phyloP scores from a whole-genome alignment of 2,797 vertebrate genomes.

The Echiichthys vipera region DNA sequence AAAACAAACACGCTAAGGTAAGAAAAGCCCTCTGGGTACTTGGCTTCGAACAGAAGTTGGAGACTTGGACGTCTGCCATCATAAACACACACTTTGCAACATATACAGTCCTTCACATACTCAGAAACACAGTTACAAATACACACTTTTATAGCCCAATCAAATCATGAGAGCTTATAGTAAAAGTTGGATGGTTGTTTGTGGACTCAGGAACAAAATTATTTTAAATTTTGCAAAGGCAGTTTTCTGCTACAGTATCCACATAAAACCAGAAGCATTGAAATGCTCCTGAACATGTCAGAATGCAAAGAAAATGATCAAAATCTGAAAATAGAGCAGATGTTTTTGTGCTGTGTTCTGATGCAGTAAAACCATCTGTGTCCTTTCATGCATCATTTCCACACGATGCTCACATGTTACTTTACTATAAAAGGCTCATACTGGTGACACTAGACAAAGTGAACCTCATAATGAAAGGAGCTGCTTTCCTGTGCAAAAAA shows the following conservation, averaged over 20 bases:
- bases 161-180: constrained; percentile 7
- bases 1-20: constrained; percentile 59
- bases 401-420: constrained; percentile 11
- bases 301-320: constrained; percentile 36
- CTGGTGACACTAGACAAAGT: constrained; percentile 17
- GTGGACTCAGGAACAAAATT: neutral
- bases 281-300: constrained; percentile 42
- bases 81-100: constrained; percentile 40
- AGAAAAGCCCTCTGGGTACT: constrained; percentile 55
- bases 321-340: constrained; percentile 54
- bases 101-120: neutral
- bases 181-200: constrained; percentile 24
- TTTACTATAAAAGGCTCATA: constrained; percentile 22
- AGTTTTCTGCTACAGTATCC: constrained; percentile 14
- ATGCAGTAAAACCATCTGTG: constrained; percentile 52
- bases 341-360: constrained; percentile 44
- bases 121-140: constrained; percentile 20
- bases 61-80: constrained; percentile 51
- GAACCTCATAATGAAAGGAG: constrained; percentile 28
- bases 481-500: constrained; percentile 27
- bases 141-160: constrained; percentile 1
- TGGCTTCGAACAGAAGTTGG: constrained; percentile 40
- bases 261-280: constrained; percentile 42
- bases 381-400: constrained; percentile 46
- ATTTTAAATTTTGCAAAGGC: constrained; percentile 16